Conservation (phyloP, 2,888 invertebrate genomes). For the Abrostola triplasia region DNA sequence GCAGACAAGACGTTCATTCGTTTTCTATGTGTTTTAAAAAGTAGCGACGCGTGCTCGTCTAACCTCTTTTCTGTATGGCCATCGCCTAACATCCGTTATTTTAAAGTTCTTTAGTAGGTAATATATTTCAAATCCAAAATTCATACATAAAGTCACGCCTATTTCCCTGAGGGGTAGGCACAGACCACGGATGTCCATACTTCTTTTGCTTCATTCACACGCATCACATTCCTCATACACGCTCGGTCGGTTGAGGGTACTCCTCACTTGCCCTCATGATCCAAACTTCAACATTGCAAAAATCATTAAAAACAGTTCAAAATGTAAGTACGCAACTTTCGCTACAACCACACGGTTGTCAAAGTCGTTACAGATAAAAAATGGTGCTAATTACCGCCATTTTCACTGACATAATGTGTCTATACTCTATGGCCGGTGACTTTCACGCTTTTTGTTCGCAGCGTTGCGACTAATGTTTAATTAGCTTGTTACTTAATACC, state of each 20-base stretch:
- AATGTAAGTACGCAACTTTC: conserved; percentile 25
- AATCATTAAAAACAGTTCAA: not conserved
- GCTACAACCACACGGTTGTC: conserved; percentile 21
- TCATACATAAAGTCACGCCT: no score
- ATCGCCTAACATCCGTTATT: no score
- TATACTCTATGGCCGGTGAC: conserved; percentile 28
- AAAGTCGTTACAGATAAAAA: conserved; percentile 35
- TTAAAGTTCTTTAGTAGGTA: no score
- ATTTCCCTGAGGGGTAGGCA: no score
- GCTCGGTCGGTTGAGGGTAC: no score
- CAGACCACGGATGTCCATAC: no score
- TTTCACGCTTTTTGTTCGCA: conserved; percentile 55
- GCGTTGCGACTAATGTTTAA: conserved; percentile 41
- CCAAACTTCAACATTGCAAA: not conserved
- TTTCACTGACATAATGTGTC: conserved; percentile 27
- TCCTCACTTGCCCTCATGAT: no score
- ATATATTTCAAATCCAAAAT: no score
- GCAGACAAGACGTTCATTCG: no score
- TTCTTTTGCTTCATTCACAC: not conserved
- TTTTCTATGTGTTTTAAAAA: no score
- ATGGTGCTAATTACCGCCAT: conserved; percentile 43
- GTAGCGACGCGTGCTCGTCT: no score
- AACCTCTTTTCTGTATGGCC: no score
- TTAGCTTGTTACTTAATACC: conserved; percentile 41
- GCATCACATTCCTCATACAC: not conserved